phyloP scores from a whole-genome alignment of 2,888 invertebrate species.

The Arctia plantaginis region DNA sequence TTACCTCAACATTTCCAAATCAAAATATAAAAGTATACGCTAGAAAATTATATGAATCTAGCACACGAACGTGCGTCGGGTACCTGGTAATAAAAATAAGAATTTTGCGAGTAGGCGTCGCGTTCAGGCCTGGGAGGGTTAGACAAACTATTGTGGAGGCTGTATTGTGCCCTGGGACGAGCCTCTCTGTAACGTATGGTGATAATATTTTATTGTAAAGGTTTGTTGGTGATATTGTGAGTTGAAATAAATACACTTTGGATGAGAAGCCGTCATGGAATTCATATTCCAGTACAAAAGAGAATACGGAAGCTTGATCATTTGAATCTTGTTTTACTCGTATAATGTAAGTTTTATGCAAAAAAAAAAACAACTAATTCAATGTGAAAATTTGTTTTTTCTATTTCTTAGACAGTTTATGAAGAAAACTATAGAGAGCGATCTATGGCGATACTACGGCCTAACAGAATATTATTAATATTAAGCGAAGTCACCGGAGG shows the following conservation, averaged over 20 bases:
- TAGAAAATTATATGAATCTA: slow-evolving; percentile 1
- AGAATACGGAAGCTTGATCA: background rate
- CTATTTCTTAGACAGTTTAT: no score
- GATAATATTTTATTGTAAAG: slow-evolving; percentile 16
- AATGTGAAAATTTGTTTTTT: background rate
- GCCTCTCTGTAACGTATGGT: slow-evolving; percentile 4
- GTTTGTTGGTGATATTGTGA: slow-evolving; percentile 5
- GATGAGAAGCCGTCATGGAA: background rate
- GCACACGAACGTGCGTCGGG: background rate
- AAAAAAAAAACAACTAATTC: background rate
- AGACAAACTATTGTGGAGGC: slow-evolving; percentile 34
- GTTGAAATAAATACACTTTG: background rate
- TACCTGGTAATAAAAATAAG: background rate
- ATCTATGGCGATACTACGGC: no score
- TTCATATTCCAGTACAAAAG: no score
- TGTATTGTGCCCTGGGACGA: slow-evolving; percentile 3
- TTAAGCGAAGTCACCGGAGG: no score
- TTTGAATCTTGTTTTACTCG: background rate
- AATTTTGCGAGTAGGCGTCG: background rate
- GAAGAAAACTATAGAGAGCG: no score
- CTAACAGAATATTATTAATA: no score
- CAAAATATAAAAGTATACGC: background rate
- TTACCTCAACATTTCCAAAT: background rate
- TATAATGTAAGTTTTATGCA: background rate
- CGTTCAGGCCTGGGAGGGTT: slow-evolving; percentile 13